phyloP scores from a whole-genome alignment of 2,797 vertebrate species.

The Paedocypris micromegethes region DNA sequence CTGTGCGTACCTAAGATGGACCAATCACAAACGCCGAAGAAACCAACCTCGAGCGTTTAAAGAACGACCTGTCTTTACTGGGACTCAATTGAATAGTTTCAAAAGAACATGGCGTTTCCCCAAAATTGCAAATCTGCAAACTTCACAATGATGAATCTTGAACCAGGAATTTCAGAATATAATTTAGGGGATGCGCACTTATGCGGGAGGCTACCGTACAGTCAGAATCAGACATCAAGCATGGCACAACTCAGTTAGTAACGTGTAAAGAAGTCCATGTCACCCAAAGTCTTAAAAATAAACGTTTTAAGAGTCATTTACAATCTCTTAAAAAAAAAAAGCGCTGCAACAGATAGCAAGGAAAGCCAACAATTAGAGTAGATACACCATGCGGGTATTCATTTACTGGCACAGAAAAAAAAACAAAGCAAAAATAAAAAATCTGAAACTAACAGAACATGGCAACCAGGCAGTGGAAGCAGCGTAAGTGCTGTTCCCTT shows the following conservation, averaged over 20 bases:
- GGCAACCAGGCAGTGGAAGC: conserved; percentile 2
- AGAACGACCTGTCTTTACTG: too few species aligned
- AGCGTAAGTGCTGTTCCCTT: not conserved
- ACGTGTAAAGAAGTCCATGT: not conserved
- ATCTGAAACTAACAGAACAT: conserved; percentile 4
- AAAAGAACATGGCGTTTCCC: too few species aligned
- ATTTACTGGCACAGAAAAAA: conserved; percentile 19
- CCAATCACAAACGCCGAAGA: too few species aligned
- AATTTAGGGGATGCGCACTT: too few species aligned
- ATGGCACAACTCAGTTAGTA: conserved; percentile 34
- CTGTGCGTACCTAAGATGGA: too few species aligned
- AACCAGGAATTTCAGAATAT: too few species aligned
- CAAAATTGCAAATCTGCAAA: too few species aligned
- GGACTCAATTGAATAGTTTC: too few species aligned
- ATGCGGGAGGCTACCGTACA: too few species aligned
- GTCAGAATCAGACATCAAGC: conserved; percentile 20
- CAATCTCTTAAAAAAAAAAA: not conserved
- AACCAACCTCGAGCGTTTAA: too few species aligned
- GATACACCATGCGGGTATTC: not conserved
- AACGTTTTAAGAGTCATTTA: too few species aligned
- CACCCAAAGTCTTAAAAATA: not conserved
- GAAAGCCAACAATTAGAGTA: not conserved
- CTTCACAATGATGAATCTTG: too few species aligned
- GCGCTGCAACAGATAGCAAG: not conserved
- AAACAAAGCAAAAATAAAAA: conserved; percentile 1